Evolutionary conservation across 2,888 invertebrate genomes (phyloP).

Genomic region (Dermolepida albohirtum): DNA sequence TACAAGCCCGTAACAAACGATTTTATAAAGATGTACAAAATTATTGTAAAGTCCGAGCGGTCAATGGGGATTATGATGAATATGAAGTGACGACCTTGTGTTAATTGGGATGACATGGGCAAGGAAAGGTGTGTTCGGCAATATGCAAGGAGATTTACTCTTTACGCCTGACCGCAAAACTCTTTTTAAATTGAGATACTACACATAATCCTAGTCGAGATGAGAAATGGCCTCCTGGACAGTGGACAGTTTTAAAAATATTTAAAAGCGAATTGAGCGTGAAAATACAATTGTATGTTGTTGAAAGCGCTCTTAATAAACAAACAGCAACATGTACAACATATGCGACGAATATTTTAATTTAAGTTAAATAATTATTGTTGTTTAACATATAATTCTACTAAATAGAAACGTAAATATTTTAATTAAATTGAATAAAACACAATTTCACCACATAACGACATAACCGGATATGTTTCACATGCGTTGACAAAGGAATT

Average conservation of each 20-base stretch:
- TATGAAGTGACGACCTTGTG: conserved; percentile 60
- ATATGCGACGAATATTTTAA: not conserved
- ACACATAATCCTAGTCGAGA: conserved; percentile 9
- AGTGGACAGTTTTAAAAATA: conserved; percentile 30
- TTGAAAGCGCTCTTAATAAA: conserved; percentile 1
- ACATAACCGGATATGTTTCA: no score
- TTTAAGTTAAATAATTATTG: no score
- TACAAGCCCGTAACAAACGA: conserved; percentile 59
- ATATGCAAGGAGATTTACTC: conserved; percentile 35
- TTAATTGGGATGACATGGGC: conserved; percentile 63
- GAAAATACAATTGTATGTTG: conserved; percentile 25
- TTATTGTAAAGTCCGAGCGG: conserved; percentile 50
- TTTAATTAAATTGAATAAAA: no score
- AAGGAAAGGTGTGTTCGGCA: conserved; percentile 50
- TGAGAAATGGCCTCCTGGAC: conserved; percentile 27
- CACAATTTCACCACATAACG: no score
- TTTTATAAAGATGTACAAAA: conserved; percentile 60
- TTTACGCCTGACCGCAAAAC: conserved; percentile 31
- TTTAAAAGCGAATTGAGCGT: conserved; percentile 36
- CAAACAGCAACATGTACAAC: conserved; percentile 12
- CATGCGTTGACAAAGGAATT: no score
- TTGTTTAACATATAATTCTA: no score
- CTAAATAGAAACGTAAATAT: no score
- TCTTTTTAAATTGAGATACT: conserved; percentile 38
- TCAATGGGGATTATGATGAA: conserved; percentile 58